Conservation (phyloP, 37 sponge, comb jelly and placozoan genomes). For the Axinella damicornis region DNA sequence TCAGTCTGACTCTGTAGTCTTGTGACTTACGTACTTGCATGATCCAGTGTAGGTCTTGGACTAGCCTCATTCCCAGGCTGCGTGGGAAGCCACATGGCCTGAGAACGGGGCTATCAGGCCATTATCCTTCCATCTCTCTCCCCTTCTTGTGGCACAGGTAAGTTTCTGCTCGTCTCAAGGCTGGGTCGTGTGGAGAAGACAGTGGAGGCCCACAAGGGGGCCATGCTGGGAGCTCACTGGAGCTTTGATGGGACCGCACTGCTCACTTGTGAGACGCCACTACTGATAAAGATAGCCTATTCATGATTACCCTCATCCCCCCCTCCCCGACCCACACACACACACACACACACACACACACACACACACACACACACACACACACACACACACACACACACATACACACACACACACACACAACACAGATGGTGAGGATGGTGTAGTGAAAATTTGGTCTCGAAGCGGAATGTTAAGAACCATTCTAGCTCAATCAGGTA, state of each 20-base stretch:
- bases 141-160: slow-evolving; percentile 13
- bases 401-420: not conserved
- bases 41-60: too few relatives aligned
- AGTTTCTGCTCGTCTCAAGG: slow-evolving; percentile 81
- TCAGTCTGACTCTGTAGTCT: not conserved
- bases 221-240: slow-evolving; percentile 90
- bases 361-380: not conserved
- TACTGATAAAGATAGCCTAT: too few relatives aligned
- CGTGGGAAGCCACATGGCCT: too few relatives aligned
- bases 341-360: too few relatives aligned
- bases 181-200: slow-evolving; percentile 92
- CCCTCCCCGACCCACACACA: too few relatives aligned
- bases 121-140: not conserved
- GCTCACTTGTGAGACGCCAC: slow-evolving; percentile 57
- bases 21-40: not conserved
- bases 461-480: slow-evolving; percentile 91
- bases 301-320: too few relatives aligned
- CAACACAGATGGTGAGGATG: slow-evolving; percentile 96
- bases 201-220: slow-evolving; percentile 95
- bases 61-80: not conserved
- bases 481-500: slow-evolving; percentile 83
- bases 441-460: slow-evolving; percentile 96
- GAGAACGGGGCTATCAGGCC: not conserved
- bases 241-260: slow-evolving; percentile 88
- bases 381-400: not conserved